Percentiles rank a stretch among this genome's conserved stretches.
Evolutionary conservation across 2,797 vertebrate genomes (phyloP).

Genomic region (Telmatherina bonti): DNA sequence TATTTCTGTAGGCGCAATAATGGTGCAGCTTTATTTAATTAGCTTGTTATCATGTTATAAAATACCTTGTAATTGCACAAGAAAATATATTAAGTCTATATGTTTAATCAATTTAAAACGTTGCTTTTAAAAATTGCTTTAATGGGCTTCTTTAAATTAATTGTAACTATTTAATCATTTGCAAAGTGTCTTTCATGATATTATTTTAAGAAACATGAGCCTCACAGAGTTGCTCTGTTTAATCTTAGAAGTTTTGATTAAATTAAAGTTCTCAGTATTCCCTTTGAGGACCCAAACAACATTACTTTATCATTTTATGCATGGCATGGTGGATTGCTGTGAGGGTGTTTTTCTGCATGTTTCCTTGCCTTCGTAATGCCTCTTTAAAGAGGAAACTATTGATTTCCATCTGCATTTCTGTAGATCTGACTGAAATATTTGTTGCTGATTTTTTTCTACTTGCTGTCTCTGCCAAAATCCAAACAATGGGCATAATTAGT

Average conservation of each 20-base stretch:
- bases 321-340: neutral
- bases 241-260: neutral
- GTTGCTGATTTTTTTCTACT: neutral
- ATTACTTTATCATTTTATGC: no score
- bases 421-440: neutral
- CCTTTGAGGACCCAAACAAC: neutral
- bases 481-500: neutral
- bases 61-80: no score
- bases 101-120: neutral
- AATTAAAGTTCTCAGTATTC: neutral
- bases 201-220: no score
- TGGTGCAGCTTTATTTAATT: neutral
- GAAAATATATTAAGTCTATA: neutral
- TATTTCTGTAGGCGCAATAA: neutral
- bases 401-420: constrained; percentile 11
- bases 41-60: no score
- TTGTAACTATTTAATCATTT: neutral
- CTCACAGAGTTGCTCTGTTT: neutral
- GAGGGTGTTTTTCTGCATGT: neutral
- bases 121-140: neutral
- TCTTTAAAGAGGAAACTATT: constrained; percentile 12
- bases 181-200: neutral
- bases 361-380: neutral
- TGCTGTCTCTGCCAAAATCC: constrained; percentile 4
- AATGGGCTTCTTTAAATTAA: constrained; percentile 29